Percentiles rank a stretch among this genome's conserved stretches.
Evolutionary conservation across 92 coral and sea anemone genomes (phyloP).

Genomic region (Blastomussa wellsi): DNA sequence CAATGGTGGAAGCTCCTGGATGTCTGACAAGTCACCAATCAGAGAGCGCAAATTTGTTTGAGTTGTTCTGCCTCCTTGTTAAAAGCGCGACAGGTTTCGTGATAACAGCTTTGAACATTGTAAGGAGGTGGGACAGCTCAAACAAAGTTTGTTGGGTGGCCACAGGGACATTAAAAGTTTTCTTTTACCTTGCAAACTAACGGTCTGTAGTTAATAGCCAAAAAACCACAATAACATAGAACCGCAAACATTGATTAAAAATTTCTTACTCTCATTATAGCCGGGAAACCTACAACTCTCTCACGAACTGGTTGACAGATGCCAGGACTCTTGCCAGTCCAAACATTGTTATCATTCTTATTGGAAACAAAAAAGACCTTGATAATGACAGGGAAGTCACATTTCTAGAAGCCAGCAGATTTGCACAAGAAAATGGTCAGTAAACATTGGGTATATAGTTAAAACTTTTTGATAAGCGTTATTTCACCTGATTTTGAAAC

Average conservation of each 20-base stretch:
- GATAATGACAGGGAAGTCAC: constrained; percentile 99
- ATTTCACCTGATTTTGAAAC: neutral
- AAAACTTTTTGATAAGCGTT: too few relatives aligned
- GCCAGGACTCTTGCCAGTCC: constrained; percentile 99
- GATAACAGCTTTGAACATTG: too few relatives aligned
- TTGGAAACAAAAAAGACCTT: constrained; percentile 97
- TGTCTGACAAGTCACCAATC: too few relatives aligned
- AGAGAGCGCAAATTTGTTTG: too few relatives aligned
- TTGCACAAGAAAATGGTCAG: constrained; percentile 99
- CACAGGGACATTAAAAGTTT: too few relatives aligned
- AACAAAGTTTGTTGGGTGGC: too few relatives aligned
- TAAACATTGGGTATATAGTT: neutral
- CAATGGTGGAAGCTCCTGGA: too few relatives aligned
- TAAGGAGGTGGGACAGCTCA: too few relatives aligned
- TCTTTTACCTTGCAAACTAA: too few relatives aligned
- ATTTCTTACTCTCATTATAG: constrained; percentile 39
- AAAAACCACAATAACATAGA: neutral
- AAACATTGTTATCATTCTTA: constrained; percentile 94
- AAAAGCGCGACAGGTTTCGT: too few relatives aligned
- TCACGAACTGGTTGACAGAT: constrained; percentile 97
- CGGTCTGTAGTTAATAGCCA: neutral
- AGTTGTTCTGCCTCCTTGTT: too few relatives aligned
- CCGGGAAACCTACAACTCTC: constrained; percentile 98
- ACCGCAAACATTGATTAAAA: neutral
- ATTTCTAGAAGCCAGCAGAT: constrained; percentile 98